A percentile compares a stretch with the other conserved stretches of the same genome.
These are phyloP conservation scores for Pararge aegeria DNA, from an alignment of 1,140 invertebrate species.

Conservation along the genomic window DNA sequence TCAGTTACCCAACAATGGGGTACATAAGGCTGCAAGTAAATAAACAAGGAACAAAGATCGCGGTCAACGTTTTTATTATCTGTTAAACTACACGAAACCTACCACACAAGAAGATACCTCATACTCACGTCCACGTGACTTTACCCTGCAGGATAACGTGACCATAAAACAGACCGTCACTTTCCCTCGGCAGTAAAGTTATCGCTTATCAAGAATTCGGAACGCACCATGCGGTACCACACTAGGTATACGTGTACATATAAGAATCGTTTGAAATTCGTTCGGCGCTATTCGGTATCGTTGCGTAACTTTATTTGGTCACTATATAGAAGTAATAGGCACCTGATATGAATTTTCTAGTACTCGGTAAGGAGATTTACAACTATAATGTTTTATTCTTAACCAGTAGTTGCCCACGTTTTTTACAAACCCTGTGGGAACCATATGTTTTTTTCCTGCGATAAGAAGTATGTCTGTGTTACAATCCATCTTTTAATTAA, in stretches of 20 bases:
- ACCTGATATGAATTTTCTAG: not conserved
- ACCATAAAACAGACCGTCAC: not conserved
- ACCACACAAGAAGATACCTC: not conserved
- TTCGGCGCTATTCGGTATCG: not conserved
- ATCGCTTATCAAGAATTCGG: conserved; percentile 2
- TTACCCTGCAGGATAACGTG: conserved; percentile 1
- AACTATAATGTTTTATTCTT: not conserved
- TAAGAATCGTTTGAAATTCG: not conserved
- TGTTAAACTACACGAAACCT: not conserved
- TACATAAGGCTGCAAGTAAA: too few species aligned
- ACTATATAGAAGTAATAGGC: not conserved
- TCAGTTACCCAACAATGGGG: too few species aligned
- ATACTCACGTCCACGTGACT: not conserved
- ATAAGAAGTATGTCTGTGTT: too few species aligned
- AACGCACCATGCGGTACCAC: not conserved
- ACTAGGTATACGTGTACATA: not conserved
- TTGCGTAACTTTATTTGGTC: conserved; percentile 6
- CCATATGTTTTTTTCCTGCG: too few species aligned
- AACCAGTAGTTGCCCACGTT: too few species aligned
- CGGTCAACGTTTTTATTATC: not conserved
- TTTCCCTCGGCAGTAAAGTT: not conserved
- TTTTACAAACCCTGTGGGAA: too few species aligned
- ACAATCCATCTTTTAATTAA: too few species aligned
- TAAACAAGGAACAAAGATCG: too few species aligned
- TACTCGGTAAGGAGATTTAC: not conserved